phyloP scores from a whole-genome alignment of 2,888 invertebrate species.

The Morpho achilles region DNA sequence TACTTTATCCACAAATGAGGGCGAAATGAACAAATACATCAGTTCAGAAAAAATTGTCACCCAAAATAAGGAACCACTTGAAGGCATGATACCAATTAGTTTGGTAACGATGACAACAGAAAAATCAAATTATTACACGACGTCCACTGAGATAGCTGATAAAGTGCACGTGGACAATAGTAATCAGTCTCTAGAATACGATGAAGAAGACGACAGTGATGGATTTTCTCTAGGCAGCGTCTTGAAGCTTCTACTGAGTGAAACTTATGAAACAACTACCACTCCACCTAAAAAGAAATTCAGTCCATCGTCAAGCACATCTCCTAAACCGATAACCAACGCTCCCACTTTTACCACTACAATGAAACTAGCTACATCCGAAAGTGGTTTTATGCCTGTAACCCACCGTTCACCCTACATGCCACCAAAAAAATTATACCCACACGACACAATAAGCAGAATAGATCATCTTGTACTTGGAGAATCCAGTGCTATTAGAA shows the following conservation, averaged over 20 bases:
- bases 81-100: slow-evolving; percentile 19
- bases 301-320: slow-evolving; percentile 22
- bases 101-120: slow-evolving; percentile 21
- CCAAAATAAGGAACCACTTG: slow-evolving; percentile 5
- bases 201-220: slow-evolving; percentile 62
- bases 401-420: slow-evolving; percentile 42
- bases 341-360: slow-evolving; percentile 28
- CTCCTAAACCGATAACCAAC: slow-evolving; percentile 18
- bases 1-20: background rate
- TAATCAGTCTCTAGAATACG: slow-evolving; percentile 50
- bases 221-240: slow-evolving; percentile 81
- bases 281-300: slow-evolving; percentile 31
- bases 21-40: slow-evolving; percentile 1
- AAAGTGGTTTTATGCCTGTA: slow-evolving; percentile 47
- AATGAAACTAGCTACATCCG: slow-evolving; percentile 29
- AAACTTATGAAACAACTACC: slow-evolving; percentile 59
- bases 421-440: slow-evolving; percentile 42
- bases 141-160: slow-evolving; percentile 3
- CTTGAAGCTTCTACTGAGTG: slow-evolving; percentile 79
- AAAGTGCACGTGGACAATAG: slow-evolving; percentile 24
- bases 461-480: slow-evolving; percentile 69
- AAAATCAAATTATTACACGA: slow-evolving; percentile 7
- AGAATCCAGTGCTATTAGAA: slow-evolving; percentile 62
- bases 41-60: slow-evolving; percentile 8
- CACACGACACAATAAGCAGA: slow-evolving; percentile 50